A percentile compares a stretch with the other conserved stretches of the same genome.
These are phyloP conservation scores for Atlantisia rogersi DNA, from an alignment of 2,113 vertebrate genomes.

Conservation along the genomic window DNA sequence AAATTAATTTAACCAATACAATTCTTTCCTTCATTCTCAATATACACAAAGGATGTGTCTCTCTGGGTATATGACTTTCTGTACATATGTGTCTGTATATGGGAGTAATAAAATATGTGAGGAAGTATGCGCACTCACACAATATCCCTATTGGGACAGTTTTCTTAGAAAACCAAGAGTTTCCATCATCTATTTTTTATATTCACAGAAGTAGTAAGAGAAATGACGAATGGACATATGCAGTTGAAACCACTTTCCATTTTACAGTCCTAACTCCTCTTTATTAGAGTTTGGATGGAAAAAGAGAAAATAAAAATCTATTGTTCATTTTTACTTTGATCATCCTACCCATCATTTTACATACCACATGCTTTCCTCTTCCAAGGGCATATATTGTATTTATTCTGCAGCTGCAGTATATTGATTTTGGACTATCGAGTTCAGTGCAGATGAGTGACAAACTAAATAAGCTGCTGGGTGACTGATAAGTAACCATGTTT, in stretches of 20 bases:
- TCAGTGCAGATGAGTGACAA: constrained; percentile 8
- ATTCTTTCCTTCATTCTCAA: not conserved
- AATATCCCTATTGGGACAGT: not conserved
- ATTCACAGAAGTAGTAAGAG: not conserved
- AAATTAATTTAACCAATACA: not conserved
- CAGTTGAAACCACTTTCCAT: not conserved
- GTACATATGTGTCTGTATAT: not conserved
- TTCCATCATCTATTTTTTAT: not conserved
- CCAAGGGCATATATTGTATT: constrained; percentile 9
- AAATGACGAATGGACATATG: not conserved
- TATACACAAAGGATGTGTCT: not conserved
- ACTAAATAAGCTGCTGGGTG: not conserved
- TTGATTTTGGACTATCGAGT: constrained; percentile 31
- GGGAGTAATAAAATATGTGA: not conserved
- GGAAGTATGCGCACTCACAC: not conserved
- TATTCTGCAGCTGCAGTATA: not conserved
- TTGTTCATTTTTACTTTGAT: constrained; percentile 43
- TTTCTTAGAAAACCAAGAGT: not conserved
- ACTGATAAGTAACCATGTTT: not conserved
- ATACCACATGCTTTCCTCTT: constrained; percentile 23
- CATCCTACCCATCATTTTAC: constrained; percentile 23
- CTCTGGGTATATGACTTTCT: not conserved
- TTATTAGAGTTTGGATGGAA: not conserved
- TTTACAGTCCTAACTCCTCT: not conserved
- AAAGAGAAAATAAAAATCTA: constrained; percentile 41